These are phyloP conservation scores for Theretra japonica DNA, from an alignment of 2,888 invertebrate genomes.

Conservation along the genomic window DNA sequence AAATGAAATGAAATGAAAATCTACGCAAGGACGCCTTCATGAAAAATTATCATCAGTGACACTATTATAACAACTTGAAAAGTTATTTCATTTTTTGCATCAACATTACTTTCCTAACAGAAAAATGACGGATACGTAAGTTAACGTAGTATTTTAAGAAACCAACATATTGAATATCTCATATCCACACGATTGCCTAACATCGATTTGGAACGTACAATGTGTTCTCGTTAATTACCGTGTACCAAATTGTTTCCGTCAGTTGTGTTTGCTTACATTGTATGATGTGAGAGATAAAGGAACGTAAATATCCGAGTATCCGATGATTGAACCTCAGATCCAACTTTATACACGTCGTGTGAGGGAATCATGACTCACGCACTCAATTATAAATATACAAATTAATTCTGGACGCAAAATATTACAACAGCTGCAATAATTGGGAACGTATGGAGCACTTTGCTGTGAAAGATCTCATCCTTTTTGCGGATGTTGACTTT, in stretches of 20 bases:
- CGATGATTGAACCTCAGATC: conserved; percentile 35
- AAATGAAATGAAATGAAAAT: no score
- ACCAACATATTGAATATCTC: not conserved
- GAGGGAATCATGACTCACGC: conserved; percentile 46
- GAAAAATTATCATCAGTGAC: no score
- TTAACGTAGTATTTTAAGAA: not conserved
- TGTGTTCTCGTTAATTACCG: not conserved
- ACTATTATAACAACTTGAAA: no score
- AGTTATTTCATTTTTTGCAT: no score
- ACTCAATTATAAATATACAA: conserved; percentile 35
- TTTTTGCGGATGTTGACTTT: not conserved
- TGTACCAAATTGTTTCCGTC: conserved; percentile 13
- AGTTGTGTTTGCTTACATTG: conserved; percentile 43
- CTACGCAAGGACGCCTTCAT: no score
- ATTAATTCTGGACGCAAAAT: conserved; percentile 37
- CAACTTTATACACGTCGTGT: conserved; percentile 36
- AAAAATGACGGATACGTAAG: not conserved
- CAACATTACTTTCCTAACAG: no score
- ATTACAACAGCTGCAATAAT: conserved; percentile 13
- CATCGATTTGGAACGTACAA: not conserved
- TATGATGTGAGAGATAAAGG: conserved; percentile 40
- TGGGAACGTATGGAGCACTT: not conserved
- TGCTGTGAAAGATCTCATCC: not conserved
- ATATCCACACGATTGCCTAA: not conserved
- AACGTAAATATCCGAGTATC: conserved; percentile 45